Evolutionary conservation across 2,113 vertebrate genomes (phyloP).

Genomic region (Myotis lucifugus): DNA sequence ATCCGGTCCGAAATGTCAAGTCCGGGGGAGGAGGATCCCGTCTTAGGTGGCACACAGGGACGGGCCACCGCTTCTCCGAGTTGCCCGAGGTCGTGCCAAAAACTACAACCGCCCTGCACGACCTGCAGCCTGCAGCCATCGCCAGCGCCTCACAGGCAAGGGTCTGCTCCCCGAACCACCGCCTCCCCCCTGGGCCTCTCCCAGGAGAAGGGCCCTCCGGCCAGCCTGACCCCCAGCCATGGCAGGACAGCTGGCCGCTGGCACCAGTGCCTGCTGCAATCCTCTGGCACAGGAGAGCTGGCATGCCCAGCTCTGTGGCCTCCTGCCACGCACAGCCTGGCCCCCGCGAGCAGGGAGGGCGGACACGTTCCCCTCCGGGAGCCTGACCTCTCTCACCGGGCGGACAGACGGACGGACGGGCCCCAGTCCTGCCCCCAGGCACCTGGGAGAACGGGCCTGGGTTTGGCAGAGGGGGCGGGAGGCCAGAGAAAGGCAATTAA

Average conservation of each 20-base stretch:
- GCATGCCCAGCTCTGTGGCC: not conserved
- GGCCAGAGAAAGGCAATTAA: not conserved
- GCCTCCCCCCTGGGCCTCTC: not conserved
- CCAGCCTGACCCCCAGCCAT: not conserved
- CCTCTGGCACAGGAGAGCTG: constrained; percentile 5
- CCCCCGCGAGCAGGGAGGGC: not conserved
- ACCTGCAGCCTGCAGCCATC: not conserved
- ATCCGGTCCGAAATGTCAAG: not conserved
- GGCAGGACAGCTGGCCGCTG: constrained; percentile 29
- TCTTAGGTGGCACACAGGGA: not conserved
- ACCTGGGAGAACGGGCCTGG: not conserved
- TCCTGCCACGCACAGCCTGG: not conserved
- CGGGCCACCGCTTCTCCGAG: not conserved
- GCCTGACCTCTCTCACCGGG: not conserved
- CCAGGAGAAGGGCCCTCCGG: not conserved
- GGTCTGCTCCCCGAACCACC: not conserved
- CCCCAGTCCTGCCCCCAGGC: not conserved
- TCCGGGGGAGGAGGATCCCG: not conserved
- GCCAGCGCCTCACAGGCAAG: not conserved
- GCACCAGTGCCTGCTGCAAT: not conserved
- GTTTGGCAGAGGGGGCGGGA: not conserved
- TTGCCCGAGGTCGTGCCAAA: not conserved
- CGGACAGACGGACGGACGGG: not conserved
- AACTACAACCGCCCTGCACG: not conserved
- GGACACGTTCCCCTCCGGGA: not conserved